Percentiles rank a stretch among this genome's conserved stretches.
These are phyloP conservation scores for Myiagra hebetior DNA, from an alignment of 2,113 vertebrate genomes.

Conservation along the genomic window DNA sequence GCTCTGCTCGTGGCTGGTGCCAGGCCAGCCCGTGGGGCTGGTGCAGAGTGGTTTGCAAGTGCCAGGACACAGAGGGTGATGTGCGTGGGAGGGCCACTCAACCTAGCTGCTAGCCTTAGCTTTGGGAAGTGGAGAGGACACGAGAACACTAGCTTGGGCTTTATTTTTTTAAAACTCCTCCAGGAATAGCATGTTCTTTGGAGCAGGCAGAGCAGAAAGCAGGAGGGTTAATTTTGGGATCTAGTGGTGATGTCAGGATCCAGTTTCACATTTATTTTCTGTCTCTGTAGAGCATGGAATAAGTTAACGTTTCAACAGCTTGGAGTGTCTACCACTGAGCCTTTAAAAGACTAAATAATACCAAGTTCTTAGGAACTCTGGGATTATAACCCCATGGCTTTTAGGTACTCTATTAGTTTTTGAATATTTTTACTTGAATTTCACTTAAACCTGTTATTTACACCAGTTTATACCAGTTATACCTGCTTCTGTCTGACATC, in stretches of 20 bases:
- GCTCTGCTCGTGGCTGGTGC: neutral
- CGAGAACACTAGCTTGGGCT: neutral
- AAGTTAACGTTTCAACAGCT: neutral
- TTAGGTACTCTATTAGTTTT: neutral
- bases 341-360: neutral
- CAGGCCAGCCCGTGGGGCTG: neutral
- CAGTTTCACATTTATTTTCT: conserved; percentile 2
- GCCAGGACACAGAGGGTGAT: neutral
- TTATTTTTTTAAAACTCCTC: neutral
- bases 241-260: neutral
- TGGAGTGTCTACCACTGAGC: neutral
- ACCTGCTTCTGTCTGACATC: neutral
- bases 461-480: neutral
- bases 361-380: neutral
- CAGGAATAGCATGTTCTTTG: neutral
- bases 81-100: neutral
- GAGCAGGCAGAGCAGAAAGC: neutral
- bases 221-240: neutral
- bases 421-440: neutral
- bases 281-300: neutral
- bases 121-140: neutral
- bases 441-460: neutral
- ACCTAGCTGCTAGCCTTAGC: neutral
- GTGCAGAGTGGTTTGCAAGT: neutral
- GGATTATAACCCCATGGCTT: neutral